phyloP scores from a whole-genome alignment of 2,888 invertebrate species.

The Pammene fasciana region DNA sequence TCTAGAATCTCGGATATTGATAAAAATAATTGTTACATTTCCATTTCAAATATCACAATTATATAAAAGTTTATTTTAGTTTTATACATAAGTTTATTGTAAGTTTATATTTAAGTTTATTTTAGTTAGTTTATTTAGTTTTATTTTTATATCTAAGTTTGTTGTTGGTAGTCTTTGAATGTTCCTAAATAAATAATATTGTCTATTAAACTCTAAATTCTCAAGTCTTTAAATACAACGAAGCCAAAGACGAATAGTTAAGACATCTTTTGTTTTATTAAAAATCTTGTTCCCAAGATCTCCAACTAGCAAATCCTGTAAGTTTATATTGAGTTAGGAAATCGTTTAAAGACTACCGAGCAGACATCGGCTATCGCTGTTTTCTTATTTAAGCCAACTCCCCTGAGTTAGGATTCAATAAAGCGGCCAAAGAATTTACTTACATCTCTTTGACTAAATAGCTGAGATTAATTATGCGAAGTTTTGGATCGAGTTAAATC shows the following conservation, averaged over 20 bases:
- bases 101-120: too few relatives aligned
- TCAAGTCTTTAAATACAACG: constrained; percentile 14
- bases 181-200: too few relatives aligned
- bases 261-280: constrained; percentile 44
- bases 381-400: constrained; percentile 77
- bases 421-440: constrained; percentile 76
- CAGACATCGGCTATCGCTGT: constrained; percentile 73
- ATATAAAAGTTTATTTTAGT: too few relatives aligned
- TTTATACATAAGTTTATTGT: too few relatives aligned
- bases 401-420: constrained; percentile 77
- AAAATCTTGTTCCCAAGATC: constrained; percentile 57
- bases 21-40: not conserved
- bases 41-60: not conserved
- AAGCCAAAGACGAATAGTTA: constrained; percentile 27
- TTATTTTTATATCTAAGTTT: too few relatives aligned
- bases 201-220: constrained; percentile 9
- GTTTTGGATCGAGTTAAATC: constrained; percentile 20
- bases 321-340: constrained; percentile 73
- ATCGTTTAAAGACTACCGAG: constrained; percentile 70
- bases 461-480: constrained; percentile 75
- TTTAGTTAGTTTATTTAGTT: too few relatives aligned
- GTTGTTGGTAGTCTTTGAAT: too few relatives aligned
- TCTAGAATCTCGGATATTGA: too few relatives aligned
- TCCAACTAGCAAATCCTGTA: constrained; percentile 65
- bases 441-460: constrained; percentile 77